These are phyloP conservation scores for Pedetes capensis DNA, from an alignment of 2,113 vertebrate species.

Conservation along the genomic window DNA sequence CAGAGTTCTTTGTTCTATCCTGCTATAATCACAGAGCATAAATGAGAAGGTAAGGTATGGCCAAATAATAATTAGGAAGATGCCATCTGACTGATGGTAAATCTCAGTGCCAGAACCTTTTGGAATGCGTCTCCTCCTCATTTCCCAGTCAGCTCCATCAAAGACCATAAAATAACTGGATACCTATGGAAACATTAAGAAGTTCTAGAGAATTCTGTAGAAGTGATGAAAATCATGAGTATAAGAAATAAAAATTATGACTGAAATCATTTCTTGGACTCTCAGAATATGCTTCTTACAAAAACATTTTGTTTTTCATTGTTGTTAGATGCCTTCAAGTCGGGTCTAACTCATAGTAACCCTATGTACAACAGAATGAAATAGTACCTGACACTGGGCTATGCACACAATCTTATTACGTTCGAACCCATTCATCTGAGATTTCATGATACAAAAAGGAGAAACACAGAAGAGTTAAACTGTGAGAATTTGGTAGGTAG, in stretches of 20 bases:
- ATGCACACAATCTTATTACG: no score
- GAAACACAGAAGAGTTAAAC: not conserved
- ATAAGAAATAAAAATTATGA: not conserved
- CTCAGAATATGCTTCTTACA: not conserved
- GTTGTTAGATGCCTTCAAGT: no score
- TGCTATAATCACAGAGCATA: not conserved
- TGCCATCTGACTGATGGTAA: not conserved
- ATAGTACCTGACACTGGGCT: no score
- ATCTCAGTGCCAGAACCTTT: not conserved
- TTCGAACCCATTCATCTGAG: no score
- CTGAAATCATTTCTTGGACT: not conserved
- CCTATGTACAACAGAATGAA: no score
- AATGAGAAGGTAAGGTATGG: not conserved
- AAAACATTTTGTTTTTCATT: no score
- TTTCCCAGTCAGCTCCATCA: not conserved
- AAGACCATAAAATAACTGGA: not conserved
- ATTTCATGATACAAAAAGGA: no score
- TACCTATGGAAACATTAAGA: not conserved
- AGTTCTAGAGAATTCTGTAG: not conserved
- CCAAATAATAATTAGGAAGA: not conserved
- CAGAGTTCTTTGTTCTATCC: not conserved
- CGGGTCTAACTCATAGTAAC: no score
- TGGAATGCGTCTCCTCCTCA: not conserved
- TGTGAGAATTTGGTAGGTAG: not conserved
- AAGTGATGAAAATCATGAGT: not conserved